Conservation (phyloP, 2,113 vertebrate genomes). For the Arvicanthis niloticus region DNA sequence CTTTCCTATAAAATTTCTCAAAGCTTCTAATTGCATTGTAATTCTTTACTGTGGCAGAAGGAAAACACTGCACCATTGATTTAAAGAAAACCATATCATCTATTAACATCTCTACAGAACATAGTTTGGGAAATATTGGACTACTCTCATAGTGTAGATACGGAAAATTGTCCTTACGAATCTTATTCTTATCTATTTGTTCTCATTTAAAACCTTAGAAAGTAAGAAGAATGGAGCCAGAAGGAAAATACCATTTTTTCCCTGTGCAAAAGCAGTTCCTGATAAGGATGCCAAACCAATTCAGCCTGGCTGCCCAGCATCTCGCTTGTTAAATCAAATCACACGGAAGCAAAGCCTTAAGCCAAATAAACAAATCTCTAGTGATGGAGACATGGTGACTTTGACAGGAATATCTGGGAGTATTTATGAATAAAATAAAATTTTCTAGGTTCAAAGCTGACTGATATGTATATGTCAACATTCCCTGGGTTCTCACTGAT, state of each 20-base stretch:
- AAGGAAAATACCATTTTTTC: slow-evolving; percentile 71
- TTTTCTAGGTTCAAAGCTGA: slow-evolving; percentile 52
- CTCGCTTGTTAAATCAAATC: slow-evolving; percentile 72
- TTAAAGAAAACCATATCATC: slow-evolving; percentile 55
- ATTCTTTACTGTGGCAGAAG: slow-evolving; percentile 32
- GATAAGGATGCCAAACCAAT: slow-evolving; percentile 74
- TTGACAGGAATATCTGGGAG: slow-evolving; percentile 71
- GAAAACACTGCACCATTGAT: not conserved
- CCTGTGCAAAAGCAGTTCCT: slow-evolving; percentile 58
- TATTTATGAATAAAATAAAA: slow-evolving; percentile 67
- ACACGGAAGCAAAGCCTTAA: slow-evolving; percentile 67
- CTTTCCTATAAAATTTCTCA: not conserved
- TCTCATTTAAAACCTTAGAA: slow-evolving; percentile 73
- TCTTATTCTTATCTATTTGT: slow-evolving; percentile 74
- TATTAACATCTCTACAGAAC: slow-evolving; percentile 70
- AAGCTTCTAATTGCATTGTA: slow-evolving; percentile 61
- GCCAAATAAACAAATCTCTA: slow-evolving; percentile 77
- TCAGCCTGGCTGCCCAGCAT: slow-evolving; percentile 54
- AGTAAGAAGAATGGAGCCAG: slow-evolving; percentile 67
- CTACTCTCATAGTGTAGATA: slow-evolving; percentile 52
- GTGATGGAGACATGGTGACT: slow-evolving; percentile 69
- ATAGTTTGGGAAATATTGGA: slow-evolving; percentile 53
- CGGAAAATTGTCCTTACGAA: slow-evolving; percentile 60
- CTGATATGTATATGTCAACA: slow-evolving; percentile 13
- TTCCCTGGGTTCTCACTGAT: slow-evolving; percentile 40